Percentiles rank a stretch among this genome's conserved stretches.
Evolutionary conservation across 92 coral and sea anemone genomes (phyloP).

Genomic region (Diadumene lineata): DNA sequence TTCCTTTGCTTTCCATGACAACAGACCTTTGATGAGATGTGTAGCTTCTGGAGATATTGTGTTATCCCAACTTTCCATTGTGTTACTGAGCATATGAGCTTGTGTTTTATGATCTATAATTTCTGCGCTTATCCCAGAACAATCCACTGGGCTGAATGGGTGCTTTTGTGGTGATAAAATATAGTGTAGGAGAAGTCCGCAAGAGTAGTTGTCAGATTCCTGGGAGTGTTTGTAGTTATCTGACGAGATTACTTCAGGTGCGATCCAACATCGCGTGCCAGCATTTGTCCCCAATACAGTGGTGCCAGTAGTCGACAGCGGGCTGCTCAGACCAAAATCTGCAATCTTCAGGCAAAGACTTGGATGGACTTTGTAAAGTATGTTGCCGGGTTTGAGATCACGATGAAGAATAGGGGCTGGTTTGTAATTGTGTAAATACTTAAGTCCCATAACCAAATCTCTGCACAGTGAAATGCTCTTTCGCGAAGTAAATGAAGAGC

Average conservation of each 20-base stretch:
- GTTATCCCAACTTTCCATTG: conserved; percentile 4
- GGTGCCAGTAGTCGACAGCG: not conserved
- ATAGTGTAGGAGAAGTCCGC: conserved; percentile 38
- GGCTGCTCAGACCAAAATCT: conserved; percentile 39
- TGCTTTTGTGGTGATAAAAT: conserved; percentile 31
- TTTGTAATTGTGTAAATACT: conserved; percentile 28
- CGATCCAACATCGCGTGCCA: conserved; percentile 48
- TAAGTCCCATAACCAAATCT: conserved; percentile 23
- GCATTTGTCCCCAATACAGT: conserved; percentile 23
- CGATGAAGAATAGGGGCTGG: conserved; percentile 35
- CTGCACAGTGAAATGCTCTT: conserved; percentile 18
- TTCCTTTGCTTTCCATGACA: not conserved
- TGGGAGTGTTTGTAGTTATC: conserved; percentile 15
- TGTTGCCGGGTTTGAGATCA: conserved; percentile 59
- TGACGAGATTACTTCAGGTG: conserved; percentile 23
- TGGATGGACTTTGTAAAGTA: conserved; percentile 56
- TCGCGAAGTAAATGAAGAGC: not conserved
- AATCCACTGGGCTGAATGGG: conserved; percentile 27
- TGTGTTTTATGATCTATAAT: conserved; percentile 36
- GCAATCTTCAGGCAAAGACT: conserved; percentile 38
- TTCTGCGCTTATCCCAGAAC: too few relatives aligned
- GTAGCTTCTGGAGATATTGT: conserved; percentile 45
- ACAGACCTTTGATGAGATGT: conserved; percentile 33
- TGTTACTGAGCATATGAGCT: conserved; percentile 21
- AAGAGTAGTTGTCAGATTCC: conserved; percentile 29